Conservation (phyloP, 2,888 invertebrate species). For the Iselma pallidipennis region DNA sequence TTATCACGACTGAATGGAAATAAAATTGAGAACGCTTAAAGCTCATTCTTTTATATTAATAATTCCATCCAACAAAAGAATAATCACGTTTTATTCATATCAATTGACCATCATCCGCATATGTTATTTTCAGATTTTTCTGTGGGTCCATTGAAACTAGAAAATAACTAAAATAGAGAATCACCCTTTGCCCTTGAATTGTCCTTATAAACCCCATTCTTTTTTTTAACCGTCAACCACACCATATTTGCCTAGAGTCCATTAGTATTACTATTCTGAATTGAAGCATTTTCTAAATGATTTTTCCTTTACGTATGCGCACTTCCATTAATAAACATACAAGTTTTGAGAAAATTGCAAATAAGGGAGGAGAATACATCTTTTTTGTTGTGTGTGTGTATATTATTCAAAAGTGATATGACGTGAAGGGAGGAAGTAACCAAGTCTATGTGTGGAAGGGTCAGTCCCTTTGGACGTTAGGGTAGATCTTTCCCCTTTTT, state of each 20-base stretch:
- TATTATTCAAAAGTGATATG: slow-evolving; percentile 18
- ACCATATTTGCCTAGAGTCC: not conserved
- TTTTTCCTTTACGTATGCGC: not conserved
- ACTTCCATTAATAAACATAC: too few species aligned
- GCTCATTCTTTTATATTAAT: not conserved
- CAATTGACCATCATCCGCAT: slow-evolving; percentile 41
- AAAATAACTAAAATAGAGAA: slow-evolving; percentile 16
- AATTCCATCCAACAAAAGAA: not conserved
- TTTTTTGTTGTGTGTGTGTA: too few species aligned
- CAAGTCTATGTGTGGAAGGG: slow-evolving; percentile 33
- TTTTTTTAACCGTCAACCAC: not conserved
- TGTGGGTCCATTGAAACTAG: slow-evolving; percentile 39
- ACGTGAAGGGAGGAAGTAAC: slow-evolving; percentile 24
- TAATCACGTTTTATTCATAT: not conserved
- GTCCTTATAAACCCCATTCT: slow-evolving; percentile 17
- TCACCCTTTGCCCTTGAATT: slow-evolving; percentile 17
- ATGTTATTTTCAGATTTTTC: slow-evolving; percentile 37
- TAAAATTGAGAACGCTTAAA: not conserved
- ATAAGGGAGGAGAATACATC: too few species aligned
- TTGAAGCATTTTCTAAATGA: not conserved
- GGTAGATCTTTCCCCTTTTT: slow-evolving; percentile 32
- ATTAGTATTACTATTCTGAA: too few species aligned
- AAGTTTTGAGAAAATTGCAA: too few species aligned
- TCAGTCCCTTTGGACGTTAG: slow-evolving; percentile 41
- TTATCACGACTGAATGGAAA: not conserved